Base-by-base conservation (phyloP, 2,888 invertebrate genomes). In the Hemithea aestivaria region DNA sequence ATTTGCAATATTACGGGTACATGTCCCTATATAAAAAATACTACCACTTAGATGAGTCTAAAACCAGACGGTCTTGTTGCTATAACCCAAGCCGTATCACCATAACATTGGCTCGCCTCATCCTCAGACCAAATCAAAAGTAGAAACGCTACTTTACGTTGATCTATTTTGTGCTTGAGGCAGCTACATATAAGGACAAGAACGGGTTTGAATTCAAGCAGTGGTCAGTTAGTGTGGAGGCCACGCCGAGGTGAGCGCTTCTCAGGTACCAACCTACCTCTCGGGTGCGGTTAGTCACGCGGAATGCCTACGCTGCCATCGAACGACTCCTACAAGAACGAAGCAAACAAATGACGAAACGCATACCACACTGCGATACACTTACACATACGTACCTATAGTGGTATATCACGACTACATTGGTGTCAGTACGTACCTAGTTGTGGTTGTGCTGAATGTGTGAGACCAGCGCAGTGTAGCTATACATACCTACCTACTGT, bases 121-220 rank as follows among this genome's bases (percentile, higher is more conserved):
- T 25, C 28, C n/a, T 12, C 36, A 11, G 21, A 24, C 21, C 16
- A n/a, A 34, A 23, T 35, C 23, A 25, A 9, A 34, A 28, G 27
- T 48, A 28, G 39, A 45, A 40, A 41, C 35, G 28, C 46, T 54
- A 49, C 43, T 50, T 53, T 53, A 51, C 41, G 45, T 32, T 41
- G 48, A 57, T 62, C 63, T 66, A 56, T 59, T 59, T 63, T 53
- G 60, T 63, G 62, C 58, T 60, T 52, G 52, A 35, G 41, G 40
- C 46, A 64, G 58, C 58, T 64, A 53, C 50, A 40, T 51, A 51
- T 53, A 64, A 64, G 67, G 64, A 63, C 56, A 64, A 62, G 69
- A 79, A 78, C 79, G 62, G 69, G 79, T 80, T 79, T 77, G 65
- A 61, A 65, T 71, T 70, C 73, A 78, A 80, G 80, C 75, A 73